Conservation (phyloP, 2,113 vertebrate species). For the Chloropsis cyanopogon region DNA sequence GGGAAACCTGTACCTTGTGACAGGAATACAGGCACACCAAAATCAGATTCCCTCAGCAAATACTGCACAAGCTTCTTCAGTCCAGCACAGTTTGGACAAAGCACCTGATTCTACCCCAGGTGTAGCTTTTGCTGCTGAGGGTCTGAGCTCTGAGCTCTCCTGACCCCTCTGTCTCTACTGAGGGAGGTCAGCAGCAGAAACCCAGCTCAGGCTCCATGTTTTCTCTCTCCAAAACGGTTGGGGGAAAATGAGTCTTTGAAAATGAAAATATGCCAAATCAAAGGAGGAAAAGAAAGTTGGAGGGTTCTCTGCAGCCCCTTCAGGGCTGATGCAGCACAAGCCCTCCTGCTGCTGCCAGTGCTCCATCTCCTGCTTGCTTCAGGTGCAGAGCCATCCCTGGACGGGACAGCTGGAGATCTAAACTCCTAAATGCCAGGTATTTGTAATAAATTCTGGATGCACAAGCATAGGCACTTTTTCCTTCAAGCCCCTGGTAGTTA, state of each 20-base stretch:
- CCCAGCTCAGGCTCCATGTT: not conserved
- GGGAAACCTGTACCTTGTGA: not conserved
- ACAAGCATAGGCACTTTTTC: not conserved
- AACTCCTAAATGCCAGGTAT: not conserved
- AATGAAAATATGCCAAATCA: not conserved
- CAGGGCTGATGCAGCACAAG: not conserved
- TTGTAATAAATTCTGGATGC: not conserved
- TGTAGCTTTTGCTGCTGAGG: not conserved
- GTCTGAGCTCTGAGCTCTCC: not conserved
- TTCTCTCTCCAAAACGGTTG: not conserved
- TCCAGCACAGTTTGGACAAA: not conserved
- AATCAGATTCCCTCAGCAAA: not conserved
- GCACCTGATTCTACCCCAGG: fast-evolving
- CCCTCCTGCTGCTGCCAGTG: not conserved
- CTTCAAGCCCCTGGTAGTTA: not conserved
- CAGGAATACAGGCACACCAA: not conserved
- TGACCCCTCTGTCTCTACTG: not conserved
- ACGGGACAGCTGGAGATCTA: not conserved
- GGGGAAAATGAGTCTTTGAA: not conserved
- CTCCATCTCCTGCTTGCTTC: not conserved
- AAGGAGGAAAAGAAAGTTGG: not conserved
- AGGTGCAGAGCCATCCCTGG: not conserved
- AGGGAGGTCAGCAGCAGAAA: not conserved
- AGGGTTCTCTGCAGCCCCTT: not conserved
- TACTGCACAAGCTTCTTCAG: not conserved